Base-by-base conservation (phyloP, 1,140 invertebrate genomes). In the Drosophila orena region DNA sequence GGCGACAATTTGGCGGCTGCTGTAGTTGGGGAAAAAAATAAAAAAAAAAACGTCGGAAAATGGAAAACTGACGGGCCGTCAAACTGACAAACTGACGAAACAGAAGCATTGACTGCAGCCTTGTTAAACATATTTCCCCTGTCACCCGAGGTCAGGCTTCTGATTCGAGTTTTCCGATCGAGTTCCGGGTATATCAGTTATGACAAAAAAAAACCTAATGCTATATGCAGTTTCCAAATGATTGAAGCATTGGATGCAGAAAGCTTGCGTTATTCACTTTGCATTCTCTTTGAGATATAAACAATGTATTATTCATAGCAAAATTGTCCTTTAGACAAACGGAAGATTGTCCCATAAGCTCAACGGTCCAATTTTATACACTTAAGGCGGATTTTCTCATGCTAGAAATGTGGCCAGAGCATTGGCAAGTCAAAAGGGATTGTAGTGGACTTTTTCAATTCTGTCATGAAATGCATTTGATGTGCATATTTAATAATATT, bases 1-100 rank as follows among this genome's bases (percentile, higher is more conserved):
- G 73, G 61, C 73, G 73, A 77, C 73, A 68, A 77, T 77, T 76
- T 77, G 73, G 73, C 72, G 61, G 73, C 68, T 70, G 52, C 54
- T 70, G 68, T 69, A 47, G 66, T 56, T 0, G 64, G 24, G 24
- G 30, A 38, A 56, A 49, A 57, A 69, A 69, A 47, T 42, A 47
- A 47, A 35, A 17, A 12, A 56, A 56, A 46, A 24, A 56, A 8
- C 30, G 30, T 46, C 35, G 50, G 49, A 53, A 56, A 71, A 70
- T 56, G 43, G 49, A 57, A 47, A 47, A 76, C 27, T 77, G 73
- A 76, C 73, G 59, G 50, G 54, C 73, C 72, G 73, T 77, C 73
- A 77, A 59, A 68, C 62, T 58, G 61, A 54, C 60, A 75, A 74
- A 64, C 69, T 75, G 71, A 75, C 71, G 52, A 75, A 77, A 77